phyloP scores from a whole-genome alignment of 2,113 vertebrate species.

The Morone chrysops region DNA sequence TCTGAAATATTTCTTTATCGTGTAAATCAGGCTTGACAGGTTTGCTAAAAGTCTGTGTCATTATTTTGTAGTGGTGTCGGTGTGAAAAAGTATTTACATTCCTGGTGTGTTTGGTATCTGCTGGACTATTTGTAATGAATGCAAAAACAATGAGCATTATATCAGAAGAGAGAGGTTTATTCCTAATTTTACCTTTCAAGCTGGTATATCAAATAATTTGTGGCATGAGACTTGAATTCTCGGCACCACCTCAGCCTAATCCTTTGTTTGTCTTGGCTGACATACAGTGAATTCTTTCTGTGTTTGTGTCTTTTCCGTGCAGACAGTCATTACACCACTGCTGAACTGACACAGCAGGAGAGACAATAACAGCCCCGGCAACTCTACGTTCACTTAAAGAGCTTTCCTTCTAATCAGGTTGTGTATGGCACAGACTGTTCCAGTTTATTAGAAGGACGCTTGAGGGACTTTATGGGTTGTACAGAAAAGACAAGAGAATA shows the following conservation, averaged over 20 bases:
- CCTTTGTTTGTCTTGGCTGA: constrained; percentile 49
- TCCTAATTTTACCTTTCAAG: no score
- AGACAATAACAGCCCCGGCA: constrained; percentile 38
- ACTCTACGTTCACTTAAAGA: constrained; percentile 31
- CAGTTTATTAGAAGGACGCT: constrained; percentile 43
- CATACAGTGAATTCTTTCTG: background rate
- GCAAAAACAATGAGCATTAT: background rate
- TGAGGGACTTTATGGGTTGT: constrained; percentile 21
- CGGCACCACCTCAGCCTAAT: constrained; percentile 10
- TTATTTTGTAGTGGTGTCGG: background rate
- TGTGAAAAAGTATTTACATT: constrained; percentile 9
- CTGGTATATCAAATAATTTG: background rate
- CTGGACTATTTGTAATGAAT: background rate
- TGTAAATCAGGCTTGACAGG: constrained; percentile 8
- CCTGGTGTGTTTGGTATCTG: background rate
- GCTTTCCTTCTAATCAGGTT: constrained; percentile 60
- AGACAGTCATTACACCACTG: constrained; percentile 41
- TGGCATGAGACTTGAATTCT: constrained; percentile 3
- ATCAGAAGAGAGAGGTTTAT: background rate
- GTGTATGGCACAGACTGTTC: constrained; percentile 44
- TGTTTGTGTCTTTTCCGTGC: background rate
- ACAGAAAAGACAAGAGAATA: background rate
- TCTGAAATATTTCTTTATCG: background rate
- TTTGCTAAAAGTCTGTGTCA: background rate
- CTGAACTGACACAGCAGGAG: constrained; percentile 54